Evolutionary conservation across 2,113 vertebrate genomes (phyloP).

Genomic region (Pseudolaguvia tuberculata): DNA sequence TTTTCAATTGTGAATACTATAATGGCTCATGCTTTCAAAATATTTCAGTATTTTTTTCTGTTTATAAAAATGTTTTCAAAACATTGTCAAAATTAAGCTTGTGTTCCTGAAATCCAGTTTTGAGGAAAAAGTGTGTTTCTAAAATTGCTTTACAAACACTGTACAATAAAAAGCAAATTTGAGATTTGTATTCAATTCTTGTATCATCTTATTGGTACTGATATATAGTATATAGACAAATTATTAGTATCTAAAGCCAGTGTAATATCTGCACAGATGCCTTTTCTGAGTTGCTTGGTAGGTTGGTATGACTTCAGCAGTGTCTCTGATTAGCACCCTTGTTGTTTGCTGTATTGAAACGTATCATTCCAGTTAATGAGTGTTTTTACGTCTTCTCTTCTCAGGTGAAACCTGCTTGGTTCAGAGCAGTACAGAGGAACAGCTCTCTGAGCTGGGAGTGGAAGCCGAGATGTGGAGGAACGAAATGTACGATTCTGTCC

Average conservation of each 20-base stretch:
- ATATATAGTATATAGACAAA: background rate
- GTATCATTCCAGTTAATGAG: background rate
- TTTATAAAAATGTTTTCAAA: no score
- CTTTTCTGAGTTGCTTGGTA: background rate
- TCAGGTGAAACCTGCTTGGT: conserved; percentile 46
- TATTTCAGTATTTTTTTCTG: no score
- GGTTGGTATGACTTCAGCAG: background rate
- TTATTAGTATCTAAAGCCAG: background rate
- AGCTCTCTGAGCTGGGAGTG: conserved; percentile 39
- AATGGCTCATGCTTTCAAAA: no score
- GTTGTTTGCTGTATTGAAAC: background rate
- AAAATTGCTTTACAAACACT: no score
- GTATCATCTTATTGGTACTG: background rate
- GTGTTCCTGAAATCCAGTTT: no score
- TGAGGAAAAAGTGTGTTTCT: no score
- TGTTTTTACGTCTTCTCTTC: conserved; percentile 18
- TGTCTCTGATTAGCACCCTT: background rate
- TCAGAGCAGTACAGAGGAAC: conserved; percentile 39
- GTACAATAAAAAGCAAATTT: background rate
- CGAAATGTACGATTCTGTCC: conserved; percentile 68
- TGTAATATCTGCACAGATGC: background rate
- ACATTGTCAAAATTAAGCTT: no score
- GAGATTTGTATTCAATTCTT: background rate
- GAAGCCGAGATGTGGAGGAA: conserved; percentile 65
- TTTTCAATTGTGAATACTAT: no score